Percentiles rank a stretch among this genome's conserved stretches.
phyloP scores from a whole-genome alignment of 2,113 vertebrate species.

The Cyprinodon variegatus region DNA sequence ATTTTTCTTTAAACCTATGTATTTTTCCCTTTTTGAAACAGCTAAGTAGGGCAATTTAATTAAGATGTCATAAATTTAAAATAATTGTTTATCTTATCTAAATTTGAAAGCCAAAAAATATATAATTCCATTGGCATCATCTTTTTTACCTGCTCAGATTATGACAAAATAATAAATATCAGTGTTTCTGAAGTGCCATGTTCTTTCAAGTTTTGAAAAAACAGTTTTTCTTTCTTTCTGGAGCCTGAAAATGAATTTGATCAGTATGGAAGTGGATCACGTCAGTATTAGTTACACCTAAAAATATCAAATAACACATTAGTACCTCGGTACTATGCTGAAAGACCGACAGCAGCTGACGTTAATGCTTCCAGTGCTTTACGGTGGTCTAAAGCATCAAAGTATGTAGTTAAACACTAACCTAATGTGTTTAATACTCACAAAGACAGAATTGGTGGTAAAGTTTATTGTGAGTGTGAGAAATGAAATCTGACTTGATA shows the following conservation, averaged over 20 bases:
- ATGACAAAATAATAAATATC: too few species aligned
- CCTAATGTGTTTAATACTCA: conserved; percentile 21
- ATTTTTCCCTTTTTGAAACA: too few species aligned
- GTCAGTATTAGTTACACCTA: neutral
- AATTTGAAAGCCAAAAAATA: too few species aligned
- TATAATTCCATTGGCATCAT: too few species aligned
- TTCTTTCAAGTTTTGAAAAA: neutral
- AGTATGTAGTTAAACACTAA: conserved; percentile 14
- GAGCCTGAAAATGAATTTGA: neutral
- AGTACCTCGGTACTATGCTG: conserved; percentile 27
- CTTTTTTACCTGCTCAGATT: too few species aligned
- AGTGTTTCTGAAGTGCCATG: too few species aligned
- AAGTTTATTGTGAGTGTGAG: conserved; percentile 25
- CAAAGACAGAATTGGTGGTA: conserved; percentile 22
- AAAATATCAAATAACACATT: conserved; percentile 33
- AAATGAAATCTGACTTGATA: conserved; percentile 16
- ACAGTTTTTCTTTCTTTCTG: neutral
- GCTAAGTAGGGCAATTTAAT: too few species aligned
- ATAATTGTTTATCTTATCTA: too few species aligned
- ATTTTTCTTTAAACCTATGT: too few species aligned
- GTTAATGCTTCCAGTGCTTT: conserved; percentile 1
- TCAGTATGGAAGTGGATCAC: neutral
- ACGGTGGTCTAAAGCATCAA: conserved; percentile 38
- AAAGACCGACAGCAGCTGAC: conserved; percentile 44
- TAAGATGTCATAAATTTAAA: too few species aligned